Evolutionary conservation across 2,888 invertebrate genomes (phyloP).

Genomic region (Sialis lutaria): DNA sequence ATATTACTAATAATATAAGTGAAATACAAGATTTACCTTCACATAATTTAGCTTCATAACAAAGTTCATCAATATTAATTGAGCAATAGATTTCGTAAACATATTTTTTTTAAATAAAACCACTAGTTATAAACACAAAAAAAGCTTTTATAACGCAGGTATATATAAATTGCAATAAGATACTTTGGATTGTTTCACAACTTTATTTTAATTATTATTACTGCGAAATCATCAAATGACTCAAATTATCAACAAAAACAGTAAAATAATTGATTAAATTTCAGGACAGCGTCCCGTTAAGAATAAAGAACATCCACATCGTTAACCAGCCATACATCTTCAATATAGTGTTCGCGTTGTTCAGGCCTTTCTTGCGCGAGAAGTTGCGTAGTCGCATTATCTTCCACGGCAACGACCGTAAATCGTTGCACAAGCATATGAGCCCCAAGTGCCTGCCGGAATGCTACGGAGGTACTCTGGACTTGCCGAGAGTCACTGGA

Average conservation of each 20-base stretch:
- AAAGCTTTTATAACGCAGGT: too few species aligned
- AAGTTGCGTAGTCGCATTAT: conserved; percentile 66
- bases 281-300: conserved; percentile 68
- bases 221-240: too few species aligned
- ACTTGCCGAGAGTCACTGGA: conserved; percentile 49
- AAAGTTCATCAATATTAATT: too few species aligned
- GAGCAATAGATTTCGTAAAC: too few species aligned
- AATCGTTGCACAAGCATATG: conserved; percentile 52
- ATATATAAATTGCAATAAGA: too few species aligned
- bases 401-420: conserved; percentile 63
- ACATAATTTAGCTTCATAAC: too few species aligned
- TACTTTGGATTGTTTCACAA: too few species aligned
- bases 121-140: too few species aligned
- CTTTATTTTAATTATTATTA: too few species aligned
- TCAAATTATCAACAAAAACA: background rate
- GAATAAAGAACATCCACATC: conserved; percentile 76
- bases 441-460: conserved; percentile 53
- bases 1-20: too few species aligned
- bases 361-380: conserved; percentile 78
- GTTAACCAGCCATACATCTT: conserved; percentile 82
- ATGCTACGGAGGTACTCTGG: conserved; percentile 55
- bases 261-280: conserved; percentile 13
- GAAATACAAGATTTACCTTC: too few species aligned
- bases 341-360: conserved; percentile 74
- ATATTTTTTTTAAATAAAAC: too few species aligned